Conservation (phyloP, 2,888 invertebrate species). For the Cyrtodaria siliqua region DNA sequence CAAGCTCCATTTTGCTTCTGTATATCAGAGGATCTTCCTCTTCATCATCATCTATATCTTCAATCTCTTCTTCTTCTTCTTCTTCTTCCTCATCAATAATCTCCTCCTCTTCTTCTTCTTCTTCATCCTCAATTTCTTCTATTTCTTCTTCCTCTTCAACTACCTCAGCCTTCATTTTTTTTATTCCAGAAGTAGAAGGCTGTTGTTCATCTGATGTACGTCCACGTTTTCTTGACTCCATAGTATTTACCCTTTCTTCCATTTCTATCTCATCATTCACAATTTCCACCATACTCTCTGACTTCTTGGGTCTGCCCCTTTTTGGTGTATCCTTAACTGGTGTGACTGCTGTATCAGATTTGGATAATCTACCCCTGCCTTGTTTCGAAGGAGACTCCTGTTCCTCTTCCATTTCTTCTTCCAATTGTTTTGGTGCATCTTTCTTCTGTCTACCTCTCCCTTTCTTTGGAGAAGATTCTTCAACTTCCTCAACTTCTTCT, state of each 20-base stretch:
- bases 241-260: slow-evolving; percentile 5
- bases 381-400: slow-evolving; percentile 43
- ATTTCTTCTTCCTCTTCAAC: slow-evolving; percentile 26
- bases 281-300: slow-evolving; percentile 12
- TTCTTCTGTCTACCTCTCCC: slow-evolving; percentile 51
- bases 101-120: slow-evolving; percentile 40
- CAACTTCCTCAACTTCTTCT: slow-evolving; percentile 64
- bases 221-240: slow-evolving; percentile 8
- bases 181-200: not conserved
- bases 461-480: slow-evolving; percentile 38
- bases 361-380: slow-evolving; percentile 35
- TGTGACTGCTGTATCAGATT: too few species aligned
- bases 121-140: slow-evolving; percentile 19
- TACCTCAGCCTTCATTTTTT: slow-evolving; percentile 14
- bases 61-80: slow-evolving; percentile 50
- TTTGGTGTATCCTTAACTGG: not conserved
- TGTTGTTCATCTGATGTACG: slow-evolving; percentile 18
- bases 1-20: slow-evolving; percentile 33
- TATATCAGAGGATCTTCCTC: slow-evolving; percentile 49
- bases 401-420: slow-evolving; percentile 43
- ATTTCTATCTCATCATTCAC: slow-evolving; percentile 21
- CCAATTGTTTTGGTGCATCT: slow-evolving; percentile 31
- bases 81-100: slow-evolving; percentile 42
- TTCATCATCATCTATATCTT: slow-evolving; percentile 45
- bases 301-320: slow-evolving; percentile 15